A percentile compares a stretch with the other conserved stretches of the same genome.
These are phyloP conservation scores for Rhabdophis nuchalis DNA, from an alignment of 2,797 vertebrate species.

Conservation along the genomic window DNA sequence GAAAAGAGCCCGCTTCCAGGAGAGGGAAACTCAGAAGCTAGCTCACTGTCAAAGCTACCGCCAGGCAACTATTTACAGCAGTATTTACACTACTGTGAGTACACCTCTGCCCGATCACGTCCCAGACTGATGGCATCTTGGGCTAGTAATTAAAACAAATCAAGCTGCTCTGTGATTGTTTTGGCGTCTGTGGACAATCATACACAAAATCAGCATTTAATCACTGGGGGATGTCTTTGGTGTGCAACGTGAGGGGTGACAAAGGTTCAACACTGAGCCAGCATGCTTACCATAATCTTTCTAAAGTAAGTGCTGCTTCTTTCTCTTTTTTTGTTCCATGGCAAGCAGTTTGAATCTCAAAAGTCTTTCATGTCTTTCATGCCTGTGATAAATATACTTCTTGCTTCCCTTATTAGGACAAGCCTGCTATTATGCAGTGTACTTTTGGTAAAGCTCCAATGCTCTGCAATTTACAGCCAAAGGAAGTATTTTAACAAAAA, in stretches of 20 bases:
- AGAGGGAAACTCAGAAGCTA: constrained; percentile 86
- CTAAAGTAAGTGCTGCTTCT: constrained; percentile 80
- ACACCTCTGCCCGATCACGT: constrained; percentile 94
- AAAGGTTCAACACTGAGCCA: constrained; percentile 87
- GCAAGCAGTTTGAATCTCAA: constrained; percentile 75
- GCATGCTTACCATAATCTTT: constrained; percentile 88
- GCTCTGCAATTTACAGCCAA: constrained; percentile 75
- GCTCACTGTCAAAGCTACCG: constrained; percentile 94
- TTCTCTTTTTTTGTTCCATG: constrained; percentile 57
- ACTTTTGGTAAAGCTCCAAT: constrained; percentile 77
- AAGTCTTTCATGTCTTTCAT: constrained; percentile 74
- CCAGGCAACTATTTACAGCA: constrained; percentile 93
- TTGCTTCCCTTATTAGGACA: constrained; percentile 82
- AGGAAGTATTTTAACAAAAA: constrained; percentile 78
- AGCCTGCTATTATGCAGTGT: constrained; percentile 75
- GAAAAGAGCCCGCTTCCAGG: constrained; percentile 82
- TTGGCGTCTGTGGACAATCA: constrained; percentile 96
- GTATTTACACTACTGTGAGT: constrained; percentile 89
- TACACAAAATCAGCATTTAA: constrained; percentile 97
- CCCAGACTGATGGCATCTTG: constrained; percentile 93
- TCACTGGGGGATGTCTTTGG: constrained; percentile 89
- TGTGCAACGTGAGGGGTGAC: constrained; percentile 88
- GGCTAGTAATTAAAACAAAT: constrained; percentile 98
- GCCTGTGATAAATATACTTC: constrained; percentile 76
- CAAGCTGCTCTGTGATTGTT: constrained; percentile 97